Evolutionary conservation across 2,113 vertebrate genomes (phyloP).

Genomic region (Bambusicola thoracicus): DNA sequence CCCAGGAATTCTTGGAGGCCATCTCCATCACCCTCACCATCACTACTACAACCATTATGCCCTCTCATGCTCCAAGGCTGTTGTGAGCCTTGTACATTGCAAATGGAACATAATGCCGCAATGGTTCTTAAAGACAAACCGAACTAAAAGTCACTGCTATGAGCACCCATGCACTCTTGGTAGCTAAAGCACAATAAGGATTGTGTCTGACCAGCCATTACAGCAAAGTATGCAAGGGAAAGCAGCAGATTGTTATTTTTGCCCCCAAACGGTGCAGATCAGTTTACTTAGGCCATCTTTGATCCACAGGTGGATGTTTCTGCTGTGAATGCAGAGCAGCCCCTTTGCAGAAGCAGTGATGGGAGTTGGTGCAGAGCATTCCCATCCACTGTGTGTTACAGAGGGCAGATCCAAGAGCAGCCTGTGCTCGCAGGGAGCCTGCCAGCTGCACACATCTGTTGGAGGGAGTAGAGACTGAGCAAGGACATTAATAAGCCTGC

Average conservation of each 20-base stretch:
- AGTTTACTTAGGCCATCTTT: background rate
- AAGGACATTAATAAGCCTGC: background rate
- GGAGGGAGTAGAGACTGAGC: background rate
- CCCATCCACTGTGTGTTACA: background rate
- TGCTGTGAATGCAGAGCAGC: background rate
- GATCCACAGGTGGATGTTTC: background rate
- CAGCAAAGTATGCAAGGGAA: rapidly evolving
- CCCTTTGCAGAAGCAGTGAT: background rate
- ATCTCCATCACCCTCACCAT: background rate
- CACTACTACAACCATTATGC: background rate
- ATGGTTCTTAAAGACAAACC: background rate
- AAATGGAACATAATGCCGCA: background rate
- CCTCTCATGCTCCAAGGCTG: background rate
- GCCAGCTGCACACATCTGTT: background rate
- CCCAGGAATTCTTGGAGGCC: background rate
- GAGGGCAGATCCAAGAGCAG: background rate
- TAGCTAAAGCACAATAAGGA: background rate
- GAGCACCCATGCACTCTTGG: background rate
- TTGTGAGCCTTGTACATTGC: background rate
- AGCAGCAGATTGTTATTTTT: background rate
- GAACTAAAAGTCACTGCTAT: background rate
- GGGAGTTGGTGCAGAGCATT: background rate
- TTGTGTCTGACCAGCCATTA: background rate
- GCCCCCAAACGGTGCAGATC: background rate
- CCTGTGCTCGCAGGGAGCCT: background rate